Percentiles rank a stretch among this genome's conserved stretches.
Conservation (phyloP, 2,888 invertebrate species). For the Brachyptera putata region DNA sequence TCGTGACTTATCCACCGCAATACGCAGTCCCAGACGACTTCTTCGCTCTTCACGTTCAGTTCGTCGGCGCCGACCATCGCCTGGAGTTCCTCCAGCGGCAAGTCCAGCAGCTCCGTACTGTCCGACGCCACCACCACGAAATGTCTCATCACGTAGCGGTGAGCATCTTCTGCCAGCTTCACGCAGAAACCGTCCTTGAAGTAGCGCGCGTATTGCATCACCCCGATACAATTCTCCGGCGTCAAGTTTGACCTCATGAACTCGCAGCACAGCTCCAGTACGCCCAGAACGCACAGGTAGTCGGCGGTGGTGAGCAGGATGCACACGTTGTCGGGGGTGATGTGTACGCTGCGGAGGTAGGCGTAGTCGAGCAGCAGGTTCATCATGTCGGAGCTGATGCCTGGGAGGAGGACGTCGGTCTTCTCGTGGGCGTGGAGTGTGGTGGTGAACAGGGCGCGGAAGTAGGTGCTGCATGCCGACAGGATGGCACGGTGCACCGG, state of each 20-base stretch:
- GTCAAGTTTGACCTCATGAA: conserved; percentile 65
- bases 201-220: conserved; percentile 70
- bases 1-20: conserved; percentile 83
- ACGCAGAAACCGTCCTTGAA: conserved; percentile 65
- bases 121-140: conserved; percentile 66
- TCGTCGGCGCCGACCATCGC: conserved; percentile 77
- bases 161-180: conserved; percentile 63
- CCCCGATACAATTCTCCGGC: conserved; percentile 77
- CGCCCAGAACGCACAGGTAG: conserved; percentile 79
- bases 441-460: conserved; percentile 75
- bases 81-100: conserved; percentile 68
- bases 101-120: conserved; percentile 69
- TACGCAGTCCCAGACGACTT: conserved; percentile 80
- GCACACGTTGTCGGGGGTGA: conserved; percentile 74
- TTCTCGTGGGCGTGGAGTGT: conserved; percentile 65
- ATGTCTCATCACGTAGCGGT: conserved; percentile 68
- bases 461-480: conserved; percentile 86
- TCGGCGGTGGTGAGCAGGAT: conserved; percentile 80
- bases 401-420: conserved; percentile 68
- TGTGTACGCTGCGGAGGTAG: conserved; percentile 72
- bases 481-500: conserved; percentile 83
- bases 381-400: conserved; percentile 73
- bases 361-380: conserved; percentile 77
- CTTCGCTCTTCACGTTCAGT: conserved; percentile 82
- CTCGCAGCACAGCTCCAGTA: conserved; percentile 75